phyloP scores from a whole-genome alignment of 2,888 invertebrate species.

The Synergus itoensis region DNA sequence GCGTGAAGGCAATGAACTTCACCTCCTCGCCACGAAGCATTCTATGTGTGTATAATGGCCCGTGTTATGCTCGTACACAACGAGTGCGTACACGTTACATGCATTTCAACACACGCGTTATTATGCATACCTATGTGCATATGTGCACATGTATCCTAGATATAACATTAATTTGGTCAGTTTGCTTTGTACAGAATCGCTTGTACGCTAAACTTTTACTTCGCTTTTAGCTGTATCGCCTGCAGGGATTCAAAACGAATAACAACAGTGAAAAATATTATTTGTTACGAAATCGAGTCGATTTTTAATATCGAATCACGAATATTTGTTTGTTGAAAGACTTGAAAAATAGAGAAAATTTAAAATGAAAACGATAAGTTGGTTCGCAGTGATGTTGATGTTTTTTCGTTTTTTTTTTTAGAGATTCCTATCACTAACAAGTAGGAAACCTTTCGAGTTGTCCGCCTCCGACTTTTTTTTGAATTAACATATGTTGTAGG shows the following conservation, averaged over 20 bases:
- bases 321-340: no score
- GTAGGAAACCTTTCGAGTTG: no score
- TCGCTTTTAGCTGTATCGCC: neutral
- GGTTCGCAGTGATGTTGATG: no score
- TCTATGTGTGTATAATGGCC: slow-evolving; percentile 76
- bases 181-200: neutral
- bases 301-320: no score
- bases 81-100: slow-evolving; percentile 4
- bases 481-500: no score
- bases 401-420: no score
- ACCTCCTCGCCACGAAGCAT: slow-evolving; percentile 72
- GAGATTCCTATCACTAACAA: no score
- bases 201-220: neutral
- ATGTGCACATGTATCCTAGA: neutral
- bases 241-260: neutral
- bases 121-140: neutral
- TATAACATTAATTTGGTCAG: neutral
- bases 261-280: neutral
- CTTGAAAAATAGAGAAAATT: no score
- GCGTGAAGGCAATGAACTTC: slow-evolving; percentile 77
- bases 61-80: slow-evolving; percentile 67
- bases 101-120: neutral
- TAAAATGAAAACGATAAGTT: no score
- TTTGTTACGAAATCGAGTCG: neutral
- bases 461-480: no score